phyloP scores from a whole-genome alignment of 2,888 invertebrate species.

The Artemia sp. region DNA sequence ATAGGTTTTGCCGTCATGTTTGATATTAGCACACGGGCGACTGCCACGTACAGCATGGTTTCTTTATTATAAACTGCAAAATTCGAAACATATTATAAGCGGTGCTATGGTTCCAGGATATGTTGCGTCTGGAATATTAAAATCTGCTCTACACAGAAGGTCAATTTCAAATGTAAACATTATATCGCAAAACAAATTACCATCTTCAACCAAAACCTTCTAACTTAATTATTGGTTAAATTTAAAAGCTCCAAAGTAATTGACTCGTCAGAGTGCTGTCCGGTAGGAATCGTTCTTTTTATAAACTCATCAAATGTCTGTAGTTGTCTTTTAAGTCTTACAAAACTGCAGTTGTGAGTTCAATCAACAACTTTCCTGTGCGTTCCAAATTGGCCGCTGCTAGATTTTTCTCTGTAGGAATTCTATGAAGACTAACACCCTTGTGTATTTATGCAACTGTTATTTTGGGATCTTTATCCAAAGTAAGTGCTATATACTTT shows the following conservation, averaged over 20 bases:
- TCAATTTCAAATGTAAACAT: neutral
- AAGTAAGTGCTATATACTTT: neutral
- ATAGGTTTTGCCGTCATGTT: neutral
- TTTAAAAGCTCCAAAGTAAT: neutral
- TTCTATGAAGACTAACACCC: neutral
- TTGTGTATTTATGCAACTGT: neutral
- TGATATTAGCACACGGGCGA: neutral
- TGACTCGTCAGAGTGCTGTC: neutral
- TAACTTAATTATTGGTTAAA: neutral
- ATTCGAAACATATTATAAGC: no score
- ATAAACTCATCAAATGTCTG: neutral
- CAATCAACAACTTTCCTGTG: neutral
- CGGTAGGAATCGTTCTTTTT: neutral
- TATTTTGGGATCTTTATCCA: neutral
- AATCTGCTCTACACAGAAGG: neutral
- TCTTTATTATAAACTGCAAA: no score
- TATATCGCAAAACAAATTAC: neutral
- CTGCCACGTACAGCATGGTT: neutral
- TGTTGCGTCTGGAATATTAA: neutral
- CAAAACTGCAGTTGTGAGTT: neutral
- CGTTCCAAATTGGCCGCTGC: conserved; percentile 2
- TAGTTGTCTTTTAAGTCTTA: neutral
- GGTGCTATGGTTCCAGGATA: neutral
- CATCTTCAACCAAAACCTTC: neutral
- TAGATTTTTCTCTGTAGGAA: conserved; percentile 5